These are phyloP conservation scores for Deilephila elpenor DNA, from an alignment of 2,888 invertebrate genomes.

Conservation along the genomic window DNA sequence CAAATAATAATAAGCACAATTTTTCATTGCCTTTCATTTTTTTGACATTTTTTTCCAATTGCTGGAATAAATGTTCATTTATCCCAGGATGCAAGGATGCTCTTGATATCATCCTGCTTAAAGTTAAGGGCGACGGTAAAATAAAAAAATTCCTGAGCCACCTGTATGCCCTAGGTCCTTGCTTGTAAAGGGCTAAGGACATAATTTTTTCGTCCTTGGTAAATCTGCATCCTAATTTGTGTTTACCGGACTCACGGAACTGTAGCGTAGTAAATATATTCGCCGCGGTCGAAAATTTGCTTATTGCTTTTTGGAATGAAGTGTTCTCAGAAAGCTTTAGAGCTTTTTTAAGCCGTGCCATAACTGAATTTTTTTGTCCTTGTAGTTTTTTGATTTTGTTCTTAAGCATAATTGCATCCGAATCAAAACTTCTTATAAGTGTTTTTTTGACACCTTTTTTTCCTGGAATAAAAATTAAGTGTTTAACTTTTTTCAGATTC, in stretches of 20 bases:
- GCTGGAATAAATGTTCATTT: background rate
- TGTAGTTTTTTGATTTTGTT: too few relatives aligned
- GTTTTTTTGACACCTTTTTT: too few relatives aligned
- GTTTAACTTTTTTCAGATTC: too few relatives aligned
- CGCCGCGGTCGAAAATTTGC: background rate
- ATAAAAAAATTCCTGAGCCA: background rate
- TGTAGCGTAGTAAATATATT: background rate
- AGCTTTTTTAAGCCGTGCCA: too few relatives aligned
- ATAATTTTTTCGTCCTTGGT: background rate
- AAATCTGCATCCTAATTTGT: background rate
- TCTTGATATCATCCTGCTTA: constrained; percentile 1
- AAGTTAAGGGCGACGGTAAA: background rate
- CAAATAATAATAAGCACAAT: background rate
- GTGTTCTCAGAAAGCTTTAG: too few relatives aligned
- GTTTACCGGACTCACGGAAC: background rate
- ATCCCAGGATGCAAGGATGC: background rate
- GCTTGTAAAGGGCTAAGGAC: background rate
- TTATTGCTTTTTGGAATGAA: background rate
- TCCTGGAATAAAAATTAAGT: too few relatives aligned
- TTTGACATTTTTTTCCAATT: background rate
- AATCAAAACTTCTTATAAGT: too few relatives aligned
- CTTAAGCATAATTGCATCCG: too few relatives aligned
- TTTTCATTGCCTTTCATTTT: background rate
- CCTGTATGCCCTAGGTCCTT: background rate
- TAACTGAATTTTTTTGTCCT: background rate